These are phyloP conservation scores for Cacoxenus indagator DNA, from an alignment of 2,888 invertebrate species.

Conservation along the genomic window DNA sequence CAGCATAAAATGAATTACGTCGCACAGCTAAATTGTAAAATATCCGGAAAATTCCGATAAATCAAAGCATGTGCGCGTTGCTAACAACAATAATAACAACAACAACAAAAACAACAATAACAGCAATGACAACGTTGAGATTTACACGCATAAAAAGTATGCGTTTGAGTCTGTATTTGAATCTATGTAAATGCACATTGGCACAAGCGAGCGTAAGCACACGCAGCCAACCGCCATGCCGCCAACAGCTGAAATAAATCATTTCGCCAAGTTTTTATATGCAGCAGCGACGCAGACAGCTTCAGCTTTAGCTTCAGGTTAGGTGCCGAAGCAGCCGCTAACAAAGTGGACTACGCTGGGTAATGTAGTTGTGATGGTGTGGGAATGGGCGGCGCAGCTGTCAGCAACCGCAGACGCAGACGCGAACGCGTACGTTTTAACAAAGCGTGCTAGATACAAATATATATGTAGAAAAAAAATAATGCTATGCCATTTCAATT, in stretches of 20 bases:
- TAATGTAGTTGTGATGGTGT: conserved; percentile 5
- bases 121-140: conserved; percentile 39
- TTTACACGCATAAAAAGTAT: conserved; percentile 52
- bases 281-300: conserved; percentile 36
- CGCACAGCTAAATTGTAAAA: conserved; percentile 58
- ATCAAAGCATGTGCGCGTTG: conserved; percentile 46
- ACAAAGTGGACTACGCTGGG: background rate
- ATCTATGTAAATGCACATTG: conserved; percentile 1
- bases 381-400: background rate
- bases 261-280: conserved; percentile 64
- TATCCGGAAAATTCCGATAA: conserved; percentile 59
- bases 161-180: conserved; percentile 13
- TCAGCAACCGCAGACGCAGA: background rate
- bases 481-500: conserved; percentile 6
- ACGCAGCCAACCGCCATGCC: conserved; percentile 30
- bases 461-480: conserved; percentile 44
- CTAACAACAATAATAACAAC: background rate
- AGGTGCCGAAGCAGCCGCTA: background rate
- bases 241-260: conserved; percentile 49
- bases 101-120: background rate
- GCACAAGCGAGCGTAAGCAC: conserved; percentile 34
- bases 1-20: conserved; percentile 59
- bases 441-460: conserved; percentile 47
- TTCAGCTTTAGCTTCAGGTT: background rate
- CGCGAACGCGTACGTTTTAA: background rate